These are phyloP conservation scores for Sycophila sp. DNA, from an alignment of 1,140 invertebrate genomes.

Conservation along the genomic window DNA sequence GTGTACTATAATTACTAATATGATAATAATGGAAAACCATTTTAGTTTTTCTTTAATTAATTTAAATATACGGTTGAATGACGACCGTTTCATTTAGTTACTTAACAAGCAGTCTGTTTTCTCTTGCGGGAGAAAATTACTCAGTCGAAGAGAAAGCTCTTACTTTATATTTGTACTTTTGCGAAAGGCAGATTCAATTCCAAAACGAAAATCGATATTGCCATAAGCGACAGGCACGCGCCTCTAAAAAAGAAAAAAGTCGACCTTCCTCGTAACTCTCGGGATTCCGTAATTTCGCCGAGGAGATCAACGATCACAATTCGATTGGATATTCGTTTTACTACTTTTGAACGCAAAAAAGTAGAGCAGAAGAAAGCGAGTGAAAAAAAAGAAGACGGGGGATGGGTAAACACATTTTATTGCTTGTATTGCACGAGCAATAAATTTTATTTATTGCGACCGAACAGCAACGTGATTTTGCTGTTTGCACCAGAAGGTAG, in stretches of 20 bases:
- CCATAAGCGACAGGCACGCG: background rate
- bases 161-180: background rate
- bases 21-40: background rate
- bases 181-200: background rate
- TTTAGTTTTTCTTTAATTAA: background rate
- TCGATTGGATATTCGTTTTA: background rate
- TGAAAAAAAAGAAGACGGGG: background rate
- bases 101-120: too few relatives aligned
- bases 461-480: too few relatives aligned
- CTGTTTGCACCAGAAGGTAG: too few relatives aligned
- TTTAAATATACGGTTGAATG: too few relatives aligned
- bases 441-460: too few relatives aligned
- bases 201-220: slow-evolving; percentile 1
- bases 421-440: too few relatives aligned
- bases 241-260: background rate
- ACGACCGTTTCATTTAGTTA: too few relatives aligned
- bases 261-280: background rate
- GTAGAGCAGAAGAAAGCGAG: background rate
- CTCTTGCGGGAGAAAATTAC: too few relatives aligned
- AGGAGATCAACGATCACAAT: background rate
- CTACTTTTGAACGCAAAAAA: background rate
- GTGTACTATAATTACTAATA: background rate
- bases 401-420: too few relatives aligned
- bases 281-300: background rate
- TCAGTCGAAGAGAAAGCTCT: too few relatives aligned